Percentiles rank a stretch among this genome's conserved stretches.
phyloP scores from a whole-genome alignment of 2,797 vertebrate genomes.

The Urocyon cinereoargenteus region DNA sequence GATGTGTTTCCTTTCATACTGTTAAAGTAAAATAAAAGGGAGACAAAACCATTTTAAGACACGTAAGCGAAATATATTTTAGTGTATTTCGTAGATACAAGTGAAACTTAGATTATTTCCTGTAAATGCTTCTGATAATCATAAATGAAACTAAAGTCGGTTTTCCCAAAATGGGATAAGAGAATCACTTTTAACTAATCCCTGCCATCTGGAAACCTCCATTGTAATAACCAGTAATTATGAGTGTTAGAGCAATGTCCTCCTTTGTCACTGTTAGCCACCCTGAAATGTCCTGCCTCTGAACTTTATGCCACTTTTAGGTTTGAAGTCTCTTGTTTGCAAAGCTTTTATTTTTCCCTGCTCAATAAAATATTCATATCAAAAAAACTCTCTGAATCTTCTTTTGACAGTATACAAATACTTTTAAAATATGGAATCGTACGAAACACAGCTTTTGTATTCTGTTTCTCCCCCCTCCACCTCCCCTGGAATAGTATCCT shows the following conservation, averaged over 20 bases:
- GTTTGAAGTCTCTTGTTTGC: not conserved
- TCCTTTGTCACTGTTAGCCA: not conserved
- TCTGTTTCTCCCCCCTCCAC: not conserved
- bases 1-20: not conserved
- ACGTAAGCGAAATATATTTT: not conserved
- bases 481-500: not conserved
- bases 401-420: not conserved
- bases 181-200: not conserved
- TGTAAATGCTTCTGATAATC: not conserved
- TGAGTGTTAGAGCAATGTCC: not conserved
- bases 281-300: not conserved
- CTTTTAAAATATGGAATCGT: not conserved
- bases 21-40: not conserved
- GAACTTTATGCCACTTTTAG: not conserved
- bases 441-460: not conserved
- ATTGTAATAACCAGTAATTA: not conserved
- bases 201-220: not conserved
- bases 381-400: not conserved
- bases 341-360: not conserved
- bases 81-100: not conserved
- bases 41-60: not conserved
- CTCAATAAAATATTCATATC: slow-evolving; percentile 8
- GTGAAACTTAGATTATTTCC: not conserved
- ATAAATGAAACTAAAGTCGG: not conserved
- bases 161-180: not conserved